Percentiles rank a stretch among this genome's conserved stretches.
Evolutionary conservation across 2,113 vertebrate species (phyloP).

Genomic region (Anarrhichthys ocellatus): DNA sequence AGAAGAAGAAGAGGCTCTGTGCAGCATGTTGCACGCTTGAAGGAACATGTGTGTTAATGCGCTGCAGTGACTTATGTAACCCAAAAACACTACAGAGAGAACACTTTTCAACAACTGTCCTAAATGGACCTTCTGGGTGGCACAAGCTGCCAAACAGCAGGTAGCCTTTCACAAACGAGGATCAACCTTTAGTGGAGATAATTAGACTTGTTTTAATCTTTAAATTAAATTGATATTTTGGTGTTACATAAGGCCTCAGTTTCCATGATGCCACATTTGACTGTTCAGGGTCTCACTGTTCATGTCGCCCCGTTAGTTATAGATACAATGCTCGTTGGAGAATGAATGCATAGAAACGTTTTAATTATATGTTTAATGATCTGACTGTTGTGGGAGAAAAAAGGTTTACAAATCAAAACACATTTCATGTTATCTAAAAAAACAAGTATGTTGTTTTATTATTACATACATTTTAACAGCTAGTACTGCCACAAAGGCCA

Average conservation of each 20-base stretch:
- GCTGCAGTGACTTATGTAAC: conserved; percentile 76
- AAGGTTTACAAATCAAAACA: not conserved
- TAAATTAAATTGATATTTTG: not conserved
- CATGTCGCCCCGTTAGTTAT: not conserved
- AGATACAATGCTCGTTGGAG: conserved; percentile 3
- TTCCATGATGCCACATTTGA: conserved; percentile 23
- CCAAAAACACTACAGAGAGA: conserved; percentile 14
- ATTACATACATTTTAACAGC: not conserved
- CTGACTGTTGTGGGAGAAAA: not conserved
- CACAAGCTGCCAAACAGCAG: not conserved
- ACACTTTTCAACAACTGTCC: not conserved
- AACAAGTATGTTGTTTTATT: not conserved
- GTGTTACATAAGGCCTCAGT: conserved; percentile 53
- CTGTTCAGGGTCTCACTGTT: conserved; percentile 7
- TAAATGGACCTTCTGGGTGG: not conserved
- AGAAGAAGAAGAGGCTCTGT: conserved; percentile 22
- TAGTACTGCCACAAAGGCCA: conserved; percentile 16
- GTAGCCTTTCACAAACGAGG: not conserved
- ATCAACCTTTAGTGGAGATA: not conserved
- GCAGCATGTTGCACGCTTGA: conserved; percentile 68
- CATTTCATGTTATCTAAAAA: not conserved
- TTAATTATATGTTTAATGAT: not conserved
- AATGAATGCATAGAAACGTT: not conserved
- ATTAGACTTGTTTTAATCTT: not conserved
- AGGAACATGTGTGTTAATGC: conserved; percentile 74